Evolutionary conservation across 2,797 vertebrate genomes (phyloP), one percentile per base, ranked within the genome.

Genomic region (Pipistrellus kuhlii): DNA sequence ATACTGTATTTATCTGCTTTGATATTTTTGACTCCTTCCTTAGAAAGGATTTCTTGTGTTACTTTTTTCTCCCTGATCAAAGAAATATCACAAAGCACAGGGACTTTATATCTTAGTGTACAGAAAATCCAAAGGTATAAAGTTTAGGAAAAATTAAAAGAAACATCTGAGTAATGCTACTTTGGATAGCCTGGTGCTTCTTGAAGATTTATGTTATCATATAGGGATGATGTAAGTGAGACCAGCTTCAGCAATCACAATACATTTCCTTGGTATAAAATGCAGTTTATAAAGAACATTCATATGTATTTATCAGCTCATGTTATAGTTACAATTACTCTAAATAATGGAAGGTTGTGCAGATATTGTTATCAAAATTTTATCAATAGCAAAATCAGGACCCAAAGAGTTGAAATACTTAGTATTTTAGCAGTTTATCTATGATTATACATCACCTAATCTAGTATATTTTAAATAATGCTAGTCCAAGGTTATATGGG

Each of bases 51-150:
- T 94, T 96, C 80, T 89, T 89, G n/a, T 95, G 71, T 87, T 92
- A 83, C 94, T 95, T 96, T 94, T 64, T 94, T 93, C 68, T 94
- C 80, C 23, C 20, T 68, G 81, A 97, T 96, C 92, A 96, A 96
- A 96, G 92, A 95, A 96, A 96, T 97, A 91, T 94, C 64, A 83
- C 57, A 93, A 90, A 91, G n/a, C 69, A 85, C 27, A 68, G 77
- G 35, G 80, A 89, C 92, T 96, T 96, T 32, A 44, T 94, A 93
- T 95, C 57, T 96, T 87, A 78, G 46, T 78, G 14, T 59, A 93
- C 51, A 89, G 41, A 89, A 96, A 88, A 93, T 88, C 76, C 59
- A 93, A 89, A 38, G 53, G 2, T 83, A 80, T 62, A 12, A 82
- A 80, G 85, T 78, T 95, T 85, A 94, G 66, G 20, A 91, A 93